These are phyloP conservation scores for Microchrysa polita DNA, from an alignment of 2,888 invertebrate species.

Conservation along the genomic window DNA sequence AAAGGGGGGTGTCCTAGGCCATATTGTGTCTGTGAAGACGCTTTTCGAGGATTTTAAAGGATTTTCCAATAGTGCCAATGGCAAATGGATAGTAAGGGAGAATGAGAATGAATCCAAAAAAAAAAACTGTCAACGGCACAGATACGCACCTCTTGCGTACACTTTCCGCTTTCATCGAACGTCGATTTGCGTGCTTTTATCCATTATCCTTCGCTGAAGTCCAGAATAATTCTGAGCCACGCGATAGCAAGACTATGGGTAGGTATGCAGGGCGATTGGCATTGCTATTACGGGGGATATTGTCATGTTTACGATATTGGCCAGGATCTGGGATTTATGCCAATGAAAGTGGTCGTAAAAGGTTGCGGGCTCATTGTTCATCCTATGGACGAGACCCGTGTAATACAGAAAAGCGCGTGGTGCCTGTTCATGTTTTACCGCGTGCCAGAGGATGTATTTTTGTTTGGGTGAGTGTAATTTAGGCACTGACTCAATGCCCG, in stretches of 20 bases:
- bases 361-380: slow-evolving; percentile 18
- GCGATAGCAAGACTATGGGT: background rate
- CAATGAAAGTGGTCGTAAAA: slow-evolving; percentile 44
- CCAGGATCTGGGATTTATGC: slow-evolving; percentile 46
- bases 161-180: background rate
- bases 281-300: slow-evolving; percentile 45
- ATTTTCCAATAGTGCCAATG: slow-evolving; percentile 30
- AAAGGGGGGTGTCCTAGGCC: background rate
- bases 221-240: background rate
- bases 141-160: background rate
- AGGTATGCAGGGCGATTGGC: background rate
- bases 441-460: too few species aligned
- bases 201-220: too few species aligned
- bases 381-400: slow-evolving; percentile 1
- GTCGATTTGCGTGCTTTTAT: background rate
- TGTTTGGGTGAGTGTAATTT: slow-evolving; percentile 1
- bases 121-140: slow-evolving; percentile 14
- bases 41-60: slow-evolving; percentile 16
- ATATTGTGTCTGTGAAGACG: slow-evolving; percentile 8
- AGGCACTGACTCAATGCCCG: background rate
- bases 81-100: slow-evolving; percentile 10
- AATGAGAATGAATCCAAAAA: background rate
- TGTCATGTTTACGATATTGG: slow-evolving; percentile 48
- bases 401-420: background rate
- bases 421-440: too few species aligned